phyloP scores from a whole-genome alignment of 2,888 invertebrate genomes.

The Noctua janthe region DNA sequence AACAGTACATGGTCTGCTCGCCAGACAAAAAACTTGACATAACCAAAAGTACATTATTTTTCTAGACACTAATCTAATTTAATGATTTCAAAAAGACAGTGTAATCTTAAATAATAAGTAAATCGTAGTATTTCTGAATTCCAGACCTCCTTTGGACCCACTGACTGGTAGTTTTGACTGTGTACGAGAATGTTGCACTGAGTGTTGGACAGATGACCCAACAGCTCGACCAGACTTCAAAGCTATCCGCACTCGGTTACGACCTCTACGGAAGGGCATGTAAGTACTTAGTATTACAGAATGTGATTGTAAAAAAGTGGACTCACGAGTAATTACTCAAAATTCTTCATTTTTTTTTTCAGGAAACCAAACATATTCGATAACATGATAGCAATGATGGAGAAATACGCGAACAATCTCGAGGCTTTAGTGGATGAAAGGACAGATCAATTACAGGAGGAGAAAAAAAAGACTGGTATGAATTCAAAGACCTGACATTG shows the following conservation, averaged over 20 bases:
- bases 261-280: constrained; percentile 97
- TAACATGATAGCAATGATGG: constrained; percentile 99
- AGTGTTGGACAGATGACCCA: constrained; percentile 96
- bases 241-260: constrained; percentile 93
- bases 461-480: constrained; percentile 98
- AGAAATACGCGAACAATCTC: constrained; percentile 98
- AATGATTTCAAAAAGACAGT: neutral
- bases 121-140: constrained; percentile 7
- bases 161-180: constrained; percentile 96
- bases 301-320: neutral
- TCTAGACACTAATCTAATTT: neutral
- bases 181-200: constrained; percentile 95
- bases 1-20: neutral
- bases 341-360: constrained; percentile 48
- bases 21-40: neutral
- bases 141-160: constrained; percentile 94
- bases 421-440: constrained; percentile 98
- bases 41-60: constrained; percentile 10
- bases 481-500: neutral
- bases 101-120: neutral
- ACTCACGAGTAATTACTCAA: neutral
- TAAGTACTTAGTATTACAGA: constrained; percentile 85
- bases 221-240: constrained; percentile 96
- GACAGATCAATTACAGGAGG: constrained; percentile 97
- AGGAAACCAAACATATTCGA: constrained; percentile 99